Conservation (phyloP, 1,140 invertebrate species). For the Aculops lycopersici region DNA sequence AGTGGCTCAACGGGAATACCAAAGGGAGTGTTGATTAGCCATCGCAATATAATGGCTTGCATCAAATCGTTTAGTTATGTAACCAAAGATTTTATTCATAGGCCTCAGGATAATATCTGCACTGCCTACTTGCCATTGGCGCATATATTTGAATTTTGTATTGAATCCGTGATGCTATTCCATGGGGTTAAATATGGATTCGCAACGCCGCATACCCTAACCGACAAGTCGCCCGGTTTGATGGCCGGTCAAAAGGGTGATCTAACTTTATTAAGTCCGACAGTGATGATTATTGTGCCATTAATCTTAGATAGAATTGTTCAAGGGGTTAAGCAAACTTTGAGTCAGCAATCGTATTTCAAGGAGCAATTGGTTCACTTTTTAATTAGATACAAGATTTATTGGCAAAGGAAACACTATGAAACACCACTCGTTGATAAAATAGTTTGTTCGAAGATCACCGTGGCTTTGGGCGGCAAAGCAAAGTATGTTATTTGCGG, state of each 20-base stretch:
- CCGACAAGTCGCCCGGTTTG: constrained; percentile 30
- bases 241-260: constrained; percentile 3
- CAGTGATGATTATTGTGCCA: constrained; percentile 74
- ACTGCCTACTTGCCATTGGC: constrained; percentile 66
- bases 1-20: constrained; percentile 69
- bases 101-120: constrained; percentile 33
- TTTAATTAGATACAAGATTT: constrained; percentile 4
- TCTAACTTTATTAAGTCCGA: constrained; percentile 32
- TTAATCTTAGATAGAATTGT: constrained; percentile 11
- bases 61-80: constrained; percentile 54
- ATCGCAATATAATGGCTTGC: constrained; percentile 58
- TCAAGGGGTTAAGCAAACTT: constrained; percentile 8
- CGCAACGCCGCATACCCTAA: constrained; percentile 68
- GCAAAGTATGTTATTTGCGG: background rate
- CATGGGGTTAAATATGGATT: constrained; percentile 67
- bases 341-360: background rate
- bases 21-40: constrained; percentile 34
- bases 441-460: constrained; percentile 5
- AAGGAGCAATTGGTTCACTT: constrained; percentile 3
- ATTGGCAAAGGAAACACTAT: constrained; percentile 2
- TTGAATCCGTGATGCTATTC: constrained; percentile 23
- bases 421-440: constrained; percentile 7
- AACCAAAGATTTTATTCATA: constrained; percentile 19
- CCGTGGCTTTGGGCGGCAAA: constrained; percentile 2
- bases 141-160: constrained; percentile 10